Evolutionary conservation across 2,797 vertebrate genomes (phyloP).

Genomic region (Morelia viridis): DNA sequence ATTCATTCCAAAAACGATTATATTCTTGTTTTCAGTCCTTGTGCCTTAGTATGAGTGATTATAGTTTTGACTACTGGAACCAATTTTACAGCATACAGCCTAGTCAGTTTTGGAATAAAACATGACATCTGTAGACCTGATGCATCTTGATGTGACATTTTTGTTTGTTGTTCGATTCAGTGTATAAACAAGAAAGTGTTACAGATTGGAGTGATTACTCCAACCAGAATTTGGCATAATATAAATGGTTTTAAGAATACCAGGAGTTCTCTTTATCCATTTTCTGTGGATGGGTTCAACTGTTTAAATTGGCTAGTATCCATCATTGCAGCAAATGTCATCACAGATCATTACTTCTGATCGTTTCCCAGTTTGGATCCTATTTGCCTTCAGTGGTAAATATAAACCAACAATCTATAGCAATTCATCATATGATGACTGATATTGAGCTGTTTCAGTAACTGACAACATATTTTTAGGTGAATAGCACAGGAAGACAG

Average conservation of each 20-base stretch:
- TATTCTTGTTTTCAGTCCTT: conserved; percentile 2
- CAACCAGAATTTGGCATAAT: neutral
- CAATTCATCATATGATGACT: conserved; percentile 16
- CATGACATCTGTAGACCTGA: neutral
- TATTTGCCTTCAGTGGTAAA: conserved; percentile 23
- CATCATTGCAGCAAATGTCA: conserved; percentile 7
- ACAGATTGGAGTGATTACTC: conserved; percentile 15
- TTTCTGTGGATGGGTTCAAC: conserved; percentile 11
- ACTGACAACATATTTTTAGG: conserved; percentile 14
- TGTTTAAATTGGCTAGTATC: conserved; percentile 23
- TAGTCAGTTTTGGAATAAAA: neutral
- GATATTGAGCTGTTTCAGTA: neutral
- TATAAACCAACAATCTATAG: neutral
- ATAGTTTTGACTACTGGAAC: neutral
- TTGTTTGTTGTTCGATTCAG: conserved; percentile 13
- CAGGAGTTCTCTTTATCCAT: conserved; percentile 22
- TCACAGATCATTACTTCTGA: conserved; percentile 34
- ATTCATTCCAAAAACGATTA: neutral
- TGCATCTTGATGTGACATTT: conserved; percentile 5
- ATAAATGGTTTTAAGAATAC: conserved; percentile 21
- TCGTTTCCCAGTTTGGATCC: conserved; percentile 1
- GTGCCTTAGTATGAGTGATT: conserved; percentile 26
- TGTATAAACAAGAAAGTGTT: neutral
- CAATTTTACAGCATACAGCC: neutral
- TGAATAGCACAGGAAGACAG: neutral